Base-by-base conservation (phyloP, 1,140 invertebrate species). In the Myzus persicae region DNA sequence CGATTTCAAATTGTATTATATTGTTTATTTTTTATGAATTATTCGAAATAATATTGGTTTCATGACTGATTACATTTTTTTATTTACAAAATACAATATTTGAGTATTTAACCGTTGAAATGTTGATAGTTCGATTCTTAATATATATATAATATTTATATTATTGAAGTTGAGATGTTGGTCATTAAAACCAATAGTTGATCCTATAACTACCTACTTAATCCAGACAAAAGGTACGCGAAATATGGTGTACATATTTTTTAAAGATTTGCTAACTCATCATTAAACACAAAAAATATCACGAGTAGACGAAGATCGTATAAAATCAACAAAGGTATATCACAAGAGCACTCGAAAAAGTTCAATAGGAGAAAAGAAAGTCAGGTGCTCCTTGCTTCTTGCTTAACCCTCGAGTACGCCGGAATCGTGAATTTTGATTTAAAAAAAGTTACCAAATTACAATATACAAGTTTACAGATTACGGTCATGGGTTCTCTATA, bases 351-450 rank as follows among this genome's bases (percentile, higher is more conserved):
- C 91, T 92, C n/a, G 81, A 92, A 44, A 91, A 92, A 92, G 91
- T 92, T 82, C 44, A 84, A 76, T 84, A 20, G 91, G 22, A 92
- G n/a, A 93, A 92, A 93, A 84, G 76, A 84, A 84, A 93, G 91
- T 93, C 91, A 38, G 91, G 46, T 85, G 26, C 81, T 54, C 44
- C 22, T 84, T 91, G 7, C 54, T 59, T 26, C 54, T 67, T 67
- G 18, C 84, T 82, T 85, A 67, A 85, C 81, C 46, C 81, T 93
- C 91, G 8, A 85, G 91, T 82, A 31, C 20, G 24, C 40, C 44
- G 48, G 81, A n/a, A 40, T 54, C 26, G 6, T 92, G 40, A 48
- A 82, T 46, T 82, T 92, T 92, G 42, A 46, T 82, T 82, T 11
- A 20, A 76, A 51, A 67, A 92, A 92, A 76, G 42, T 92, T 92